phyloP scores from a whole-genome alignment of 2,888 invertebrate genomes.

The Drosophila paranaensis region DNA sequence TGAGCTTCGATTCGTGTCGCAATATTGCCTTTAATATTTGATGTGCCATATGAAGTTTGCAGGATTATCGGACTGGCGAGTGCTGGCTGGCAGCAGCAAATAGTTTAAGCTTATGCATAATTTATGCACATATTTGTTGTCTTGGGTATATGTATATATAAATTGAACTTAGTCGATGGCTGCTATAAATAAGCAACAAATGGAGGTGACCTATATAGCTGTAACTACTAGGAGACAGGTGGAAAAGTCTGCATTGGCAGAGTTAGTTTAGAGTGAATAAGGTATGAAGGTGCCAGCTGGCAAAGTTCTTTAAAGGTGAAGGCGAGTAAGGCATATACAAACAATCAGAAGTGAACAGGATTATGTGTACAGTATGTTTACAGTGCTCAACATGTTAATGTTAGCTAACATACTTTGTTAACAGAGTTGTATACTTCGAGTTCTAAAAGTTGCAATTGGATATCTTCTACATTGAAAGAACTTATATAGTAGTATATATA shows the following conservation, averaged over 20 bases:
- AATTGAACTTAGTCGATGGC: background rate
- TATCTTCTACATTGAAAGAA: no score
- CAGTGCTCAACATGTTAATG: no score
- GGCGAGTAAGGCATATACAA: background rate
- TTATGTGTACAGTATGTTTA: no score
- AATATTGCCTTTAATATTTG: constrained; percentile 68
- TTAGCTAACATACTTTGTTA: no score
- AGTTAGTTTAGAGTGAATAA: background rate
- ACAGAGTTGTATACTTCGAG: no score
- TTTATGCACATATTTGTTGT: background rate
- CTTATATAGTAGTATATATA: no score
- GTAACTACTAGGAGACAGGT: background rate
- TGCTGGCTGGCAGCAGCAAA: constrained; percentile 12
- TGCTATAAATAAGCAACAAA: background rate
- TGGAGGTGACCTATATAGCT: constrained; percentile 1
- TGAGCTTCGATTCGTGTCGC: constrained; percentile 63
- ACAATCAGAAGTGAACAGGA: no score
- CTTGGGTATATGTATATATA: background rate
- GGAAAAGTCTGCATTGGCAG: background rate
- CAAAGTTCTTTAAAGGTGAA: background rate
- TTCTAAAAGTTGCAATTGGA: no score
- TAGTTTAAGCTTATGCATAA: constrained; percentile 18
- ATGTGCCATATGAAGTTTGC: constrained; percentile 27
- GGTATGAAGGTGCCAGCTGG: background rate
- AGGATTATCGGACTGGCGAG: constrained; percentile 1